Percentiles rank a stretch among this genome's conserved stretches.
These are phyloP conservation scores for Poeciliopsis gracilis DNA, from an alignment of 2,797 vertebrate genomes.

Conservation along the genomic window DNA sequence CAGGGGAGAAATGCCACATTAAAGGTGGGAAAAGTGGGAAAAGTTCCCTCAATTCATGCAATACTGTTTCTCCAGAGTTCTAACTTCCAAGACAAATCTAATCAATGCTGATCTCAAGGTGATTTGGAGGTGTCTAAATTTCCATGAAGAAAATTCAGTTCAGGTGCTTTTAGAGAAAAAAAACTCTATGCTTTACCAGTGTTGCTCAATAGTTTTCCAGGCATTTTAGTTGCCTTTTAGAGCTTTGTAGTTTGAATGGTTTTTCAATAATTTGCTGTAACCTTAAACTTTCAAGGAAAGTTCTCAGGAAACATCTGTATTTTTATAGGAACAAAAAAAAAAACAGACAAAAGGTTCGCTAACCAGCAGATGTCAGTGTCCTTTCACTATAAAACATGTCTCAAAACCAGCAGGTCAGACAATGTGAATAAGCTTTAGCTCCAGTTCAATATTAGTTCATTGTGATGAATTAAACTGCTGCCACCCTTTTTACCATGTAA, in stretches of 20 bases:
- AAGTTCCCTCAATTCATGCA: not conserved
- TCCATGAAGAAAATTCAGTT: not conserved
- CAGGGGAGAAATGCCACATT: not conserved
- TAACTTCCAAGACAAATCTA: not conserved
- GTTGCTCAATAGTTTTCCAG: not conserved
- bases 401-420: not conserved
- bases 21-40: not conserved
- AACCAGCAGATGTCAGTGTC: conserved; percentile 78
- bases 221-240: not conserved
- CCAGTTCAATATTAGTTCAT: not conserved
- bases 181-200: not conserved
- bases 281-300: not conserved
- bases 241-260: not conserved
- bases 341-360: not conserved
- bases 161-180: not conserved
- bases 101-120: not conserved
- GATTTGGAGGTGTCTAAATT: not conserved
- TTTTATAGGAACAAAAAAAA: not conserved
- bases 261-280: not conserved
- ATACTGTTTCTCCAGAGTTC: not conserved
- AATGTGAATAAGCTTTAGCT: not conserved
- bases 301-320: not conserved
- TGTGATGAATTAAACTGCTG: conserved; percentile 14
- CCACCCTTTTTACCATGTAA: not conserved
- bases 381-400: conserved; percentile 19